Percentiles rank a stretch among this genome's conserved stretches.
phyloP scores from a whole-genome alignment of 92 coral and sea anemone species.

The Chrysogorgia sp. region DNA sequence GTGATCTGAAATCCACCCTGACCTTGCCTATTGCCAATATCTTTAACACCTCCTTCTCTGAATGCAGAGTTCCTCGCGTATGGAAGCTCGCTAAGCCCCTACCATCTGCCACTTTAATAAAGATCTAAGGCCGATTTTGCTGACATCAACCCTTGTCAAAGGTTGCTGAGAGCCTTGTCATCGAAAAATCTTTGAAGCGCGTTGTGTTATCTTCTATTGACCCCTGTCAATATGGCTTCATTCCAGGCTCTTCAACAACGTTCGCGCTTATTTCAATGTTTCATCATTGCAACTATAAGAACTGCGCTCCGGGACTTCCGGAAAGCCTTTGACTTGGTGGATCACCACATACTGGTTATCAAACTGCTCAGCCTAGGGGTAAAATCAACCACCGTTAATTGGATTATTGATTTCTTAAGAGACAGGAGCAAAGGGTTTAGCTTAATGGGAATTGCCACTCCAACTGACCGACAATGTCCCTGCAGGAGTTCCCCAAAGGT shows the following conservation, averaged over 20 bases:
- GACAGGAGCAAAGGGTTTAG: constrained; percentile 22
- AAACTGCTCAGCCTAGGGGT: constrained; percentile 29
- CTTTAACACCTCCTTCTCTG: constrained; percentile 58
- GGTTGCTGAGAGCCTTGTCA: constrained; percentile 45
- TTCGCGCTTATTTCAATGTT: constrained; percentile 57
- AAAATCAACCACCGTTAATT: neutral
- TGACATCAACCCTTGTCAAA: constrained; percentile 57
- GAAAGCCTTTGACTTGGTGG: too few species aligned
- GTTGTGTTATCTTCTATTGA: constrained; percentile 41
- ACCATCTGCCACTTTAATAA: constrained; percentile 38
- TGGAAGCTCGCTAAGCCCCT: constrained; percentile 63
- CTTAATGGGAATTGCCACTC: too few species aligned
- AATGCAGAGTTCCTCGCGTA: constrained; percentile 57
- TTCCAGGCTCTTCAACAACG: constrained; percentile 56
- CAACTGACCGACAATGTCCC: too few species aligned
- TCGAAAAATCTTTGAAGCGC: constrained; percentile 29
- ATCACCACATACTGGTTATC: too few species aligned
- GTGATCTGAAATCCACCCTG: constrained; percentile 51
- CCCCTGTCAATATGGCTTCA: constrained; percentile 56
- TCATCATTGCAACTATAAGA: too few species aligned
- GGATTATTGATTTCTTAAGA: neutral
- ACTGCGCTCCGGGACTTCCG: too few species aligned
- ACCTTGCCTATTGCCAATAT: constrained; percentile 55
- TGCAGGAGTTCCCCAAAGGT: constrained; percentile 32
- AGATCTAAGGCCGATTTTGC: too few species aligned